Evolutionary conservation across 2,888 invertebrate species (phyloP), one percentile per base, ranked within the genome.

Genomic region (Spicauda simplicius): DNA sequence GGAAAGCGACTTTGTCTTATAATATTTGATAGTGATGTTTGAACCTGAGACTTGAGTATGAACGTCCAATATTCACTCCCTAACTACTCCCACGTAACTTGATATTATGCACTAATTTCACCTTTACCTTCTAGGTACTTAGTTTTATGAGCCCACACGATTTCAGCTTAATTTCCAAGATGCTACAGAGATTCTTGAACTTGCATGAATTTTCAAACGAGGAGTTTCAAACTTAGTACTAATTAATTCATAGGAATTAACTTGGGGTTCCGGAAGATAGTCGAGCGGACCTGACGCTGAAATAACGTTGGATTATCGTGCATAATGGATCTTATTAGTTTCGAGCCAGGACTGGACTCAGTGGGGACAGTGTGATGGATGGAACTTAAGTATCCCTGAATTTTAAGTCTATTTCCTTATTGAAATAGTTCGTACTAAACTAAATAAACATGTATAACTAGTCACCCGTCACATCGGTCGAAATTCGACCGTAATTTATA

Each of bases 271-370:
- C 59, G 59, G 18, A 18, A 59, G 48, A 50, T 50, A 48, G 59
- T 48, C 19, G 59, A n/a, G 18, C 30, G 59, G 50, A 48, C 48
- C 59, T 50, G 59, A 50, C 59, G 48, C 50, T 59, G 59, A 59
- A 59, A 59, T 59, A 59, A 30, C 50, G 20, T 16, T 12, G 50
- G 59, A 50, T 59, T 59, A 59, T 50, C 59, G 59, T 59, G 48
- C 59, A 50, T 59, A 59, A 59, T 59, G 48, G 48, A 59, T 59
- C 59, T 50, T 59, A 59, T 59, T 59, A 59, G 59, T 59, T 59
- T 10, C 2, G 41, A 18, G n/a, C 18, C 18, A 10, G 50, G 50
- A 50, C 50, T 18, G 50, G 50, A n/a, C 45, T n/a, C 45, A n/a
- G n/a, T 6, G 45, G 45, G 45, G n/a, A 45, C n/a, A 45, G 6